A percentile compares a stretch with the other conserved stretches of the same genome.
These are phyloP conservation scores for Chaunax sp. DNA, from an alignment of 2,797 vertebrate species.

Conservation along the genomic window DNA sequence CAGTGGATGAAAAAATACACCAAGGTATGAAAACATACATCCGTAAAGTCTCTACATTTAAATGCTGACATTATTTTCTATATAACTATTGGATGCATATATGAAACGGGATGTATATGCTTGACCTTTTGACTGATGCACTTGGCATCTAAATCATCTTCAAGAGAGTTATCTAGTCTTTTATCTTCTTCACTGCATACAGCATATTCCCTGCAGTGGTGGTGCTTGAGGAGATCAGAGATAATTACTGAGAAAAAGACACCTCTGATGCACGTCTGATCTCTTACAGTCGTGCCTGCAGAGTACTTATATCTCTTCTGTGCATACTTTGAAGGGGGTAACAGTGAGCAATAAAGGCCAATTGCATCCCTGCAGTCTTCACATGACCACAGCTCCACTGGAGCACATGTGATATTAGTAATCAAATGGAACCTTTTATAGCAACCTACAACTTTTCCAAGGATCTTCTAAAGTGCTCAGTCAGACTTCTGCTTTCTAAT, in stretches of 20 bases:
- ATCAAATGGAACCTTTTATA: slow-evolving; percentile 48
- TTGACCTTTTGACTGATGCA: slow-evolving; percentile 13
- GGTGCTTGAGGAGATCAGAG: slow-evolving; percentile 32
- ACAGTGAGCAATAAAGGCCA: slow-evolving; percentile 37
- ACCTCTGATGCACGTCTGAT: slow-evolving; percentile 34
- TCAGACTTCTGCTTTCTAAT: slow-evolving; percentile 46
- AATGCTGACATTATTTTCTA: too few species aligned
- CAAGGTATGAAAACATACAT: too few species aligned
- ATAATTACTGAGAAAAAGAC: slow-evolving; percentile 27
- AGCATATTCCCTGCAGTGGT: slow-evolving; percentile 21
- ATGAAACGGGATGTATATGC: neutral
- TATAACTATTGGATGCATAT: too few species aligned
- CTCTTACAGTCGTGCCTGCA: slow-evolving; percentile 17
- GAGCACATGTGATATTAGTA: slow-evolving; percentile 37
- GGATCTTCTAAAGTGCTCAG: slow-evolving; percentile 36
- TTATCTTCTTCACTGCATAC: slow-evolving; percentile 24
- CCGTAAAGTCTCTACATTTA: too few species aligned
- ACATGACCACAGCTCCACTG: slow-evolving; percentile 35
- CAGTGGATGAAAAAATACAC: too few species aligned
- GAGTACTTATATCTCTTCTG: slow-evolving; percentile 43
- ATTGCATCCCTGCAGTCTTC: slow-evolving; percentile 32
- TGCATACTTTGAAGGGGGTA: slow-evolving; percentile 39
- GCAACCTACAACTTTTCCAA: slow-evolving; percentile 31
- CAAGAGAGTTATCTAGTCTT: slow-evolving; percentile 3
- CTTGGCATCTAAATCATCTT: slow-evolving; percentile 18